Base-by-base conservation (phyloP, 2,888 invertebrate species). In the Macaria notata region DNA sequence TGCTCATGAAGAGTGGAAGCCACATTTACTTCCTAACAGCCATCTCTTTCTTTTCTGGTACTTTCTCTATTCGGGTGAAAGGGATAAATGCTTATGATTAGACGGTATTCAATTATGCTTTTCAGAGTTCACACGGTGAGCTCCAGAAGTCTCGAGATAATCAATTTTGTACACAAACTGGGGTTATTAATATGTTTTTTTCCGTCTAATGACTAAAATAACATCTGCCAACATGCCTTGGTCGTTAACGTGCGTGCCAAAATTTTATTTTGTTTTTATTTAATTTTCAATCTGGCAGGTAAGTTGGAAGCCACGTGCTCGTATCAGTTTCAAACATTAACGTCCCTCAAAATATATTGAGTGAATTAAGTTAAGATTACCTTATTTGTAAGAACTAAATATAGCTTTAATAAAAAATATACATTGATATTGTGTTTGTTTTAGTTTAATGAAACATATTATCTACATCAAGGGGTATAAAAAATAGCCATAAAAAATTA, bases 81-180 rank as follows among this genome's bases (percentile, higher is more conserved):
- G 75, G 68, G 81, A 85, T 51, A 62, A 65, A 60, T 61, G 43
- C 63, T 62, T 46, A 70, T 81, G 81, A 86, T 86, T 84, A 86
- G 85, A 82, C 69, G 76, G 75, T 76, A 77, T 72, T 78, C 78
- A 83, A 83, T 85, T 82, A 83, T 76, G 79, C 80, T 83, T 63
- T 87, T 81, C 81, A 86, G 83, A 77, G 83, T 88, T 89, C 85
- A 86, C 86, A 84, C 83, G 83, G 84, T 79, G 72, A 81, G 80
- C 84, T 87, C 88, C 86, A 86, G 90, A 87, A 89, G 88, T 86
- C 69, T 69, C 59, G 46, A 67, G 81, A 80, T 90, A 88, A 90
- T 90, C 89, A 89, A 90, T 90, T 90, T 89, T 86, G 78, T 87
- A 85, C 84, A 88, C 88, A 90, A 88, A 88, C 84, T 76, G 79